phyloP scores from a whole-genome alignment of 1,140 invertebrate species.

The Andricus grossulariae region DNA sequence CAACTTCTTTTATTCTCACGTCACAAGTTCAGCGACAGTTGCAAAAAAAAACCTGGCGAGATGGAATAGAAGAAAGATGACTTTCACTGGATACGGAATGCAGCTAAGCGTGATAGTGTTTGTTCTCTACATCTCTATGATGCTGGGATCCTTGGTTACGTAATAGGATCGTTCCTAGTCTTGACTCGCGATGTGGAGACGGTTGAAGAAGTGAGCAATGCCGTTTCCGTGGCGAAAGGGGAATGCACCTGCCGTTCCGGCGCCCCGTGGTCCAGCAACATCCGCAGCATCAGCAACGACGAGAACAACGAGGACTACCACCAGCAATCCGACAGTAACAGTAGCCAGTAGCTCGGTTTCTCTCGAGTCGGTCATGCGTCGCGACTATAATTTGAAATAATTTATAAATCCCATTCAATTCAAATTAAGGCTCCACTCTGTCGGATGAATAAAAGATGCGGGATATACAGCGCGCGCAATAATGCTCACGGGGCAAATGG shows the following conservation, averaged over 20 bases:
- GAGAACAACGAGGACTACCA: slow-evolving; percentile 43
- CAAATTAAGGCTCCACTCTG: slow-evolving; percentile 75
- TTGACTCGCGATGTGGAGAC: slow-evolving; percentile 36
- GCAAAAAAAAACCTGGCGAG: too few species aligned
- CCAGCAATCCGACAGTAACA: slow-evolving; percentile 22
- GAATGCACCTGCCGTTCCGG: slow-evolving; percentile 52
- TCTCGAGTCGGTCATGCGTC: slow-evolving; percentile 66
- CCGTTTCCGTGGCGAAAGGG: slow-evolving; percentile 37
- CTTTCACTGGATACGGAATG: not conserved
- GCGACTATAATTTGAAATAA: slow-evolving; percentile 75
- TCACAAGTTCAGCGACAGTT: too few species aligned
- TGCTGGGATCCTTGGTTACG: slow-evolving; percentile 48
- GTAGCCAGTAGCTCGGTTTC: slow-evolving; percentile 45
- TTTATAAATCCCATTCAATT: slow-evolving; percentile 76
- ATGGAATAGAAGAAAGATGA: not conserved
- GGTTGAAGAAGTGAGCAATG: slow-evolving; percentile 43
- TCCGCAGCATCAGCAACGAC: slow-evolving; percentile 28
- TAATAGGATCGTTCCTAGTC: slow-evolving; percentile 46
- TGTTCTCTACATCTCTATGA: slow-evolving; percentile 24
- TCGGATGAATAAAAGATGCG: slow-evolving; percentile 75
- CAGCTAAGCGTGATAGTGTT: slow-evolving; percentile 41
- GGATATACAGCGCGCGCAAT: slow-evolving; percentile 54
- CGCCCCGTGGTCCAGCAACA: slow-evolving; percentile 45
- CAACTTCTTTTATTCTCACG: too few species aligned
- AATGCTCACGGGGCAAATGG: slow-evolving; percentile 63